Conservation (phyloP, 2,888 invertebrate genomes). For the Cerastis rubricosa region DNA sequence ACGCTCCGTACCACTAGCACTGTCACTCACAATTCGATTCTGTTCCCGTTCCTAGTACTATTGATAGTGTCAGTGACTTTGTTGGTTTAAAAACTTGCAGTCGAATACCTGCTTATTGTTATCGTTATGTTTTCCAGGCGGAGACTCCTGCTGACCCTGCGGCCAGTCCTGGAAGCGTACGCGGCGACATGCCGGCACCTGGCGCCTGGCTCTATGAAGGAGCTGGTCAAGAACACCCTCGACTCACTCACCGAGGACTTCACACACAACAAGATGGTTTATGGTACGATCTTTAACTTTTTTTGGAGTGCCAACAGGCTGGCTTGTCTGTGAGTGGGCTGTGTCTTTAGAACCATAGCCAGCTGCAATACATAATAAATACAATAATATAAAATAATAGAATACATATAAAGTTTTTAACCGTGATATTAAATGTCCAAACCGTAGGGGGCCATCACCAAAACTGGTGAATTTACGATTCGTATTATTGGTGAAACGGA, state of each 20-base stretch:
- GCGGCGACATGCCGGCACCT: slow-evolving; percentile 88
- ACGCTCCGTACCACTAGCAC: too few relatives aligned
- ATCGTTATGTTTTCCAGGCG: slow-evolving; percentile 80
- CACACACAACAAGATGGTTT: slow-evolving; percentile 91
- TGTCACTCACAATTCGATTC: too few relatives aligned
- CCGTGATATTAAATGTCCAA: too few relatives aligned
- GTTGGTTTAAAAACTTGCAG: too few relatives aligned
- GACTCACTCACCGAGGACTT: slow-evolving; percentile 92
- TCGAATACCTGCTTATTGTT: background rate
- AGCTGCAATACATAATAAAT: too few relatives aligned
- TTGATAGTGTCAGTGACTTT: too few relatives aligned
- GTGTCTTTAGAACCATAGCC: too few relatives aligned
- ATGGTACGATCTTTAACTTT: slow-evolving; percentile 71
- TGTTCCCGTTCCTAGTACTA: too few relatives aligned
- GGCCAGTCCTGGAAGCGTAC: slow-evolving; percentile 95
- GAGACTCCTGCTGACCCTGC: slow-evolving; percentile 91
- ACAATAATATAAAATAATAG: background rate
- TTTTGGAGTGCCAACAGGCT: background rate
- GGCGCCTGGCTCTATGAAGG: slow-evolving; percentile 91
- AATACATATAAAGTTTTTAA: background rate
- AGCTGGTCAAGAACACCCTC: slow-evolving; percentile 92
- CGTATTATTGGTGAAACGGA: background rate
- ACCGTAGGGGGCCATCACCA: too few relatives aligned
- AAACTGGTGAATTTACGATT: background rate
- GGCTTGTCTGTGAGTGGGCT: too few relatives aligned